phyloP scores from a whole-genome alignment of 2,113 vertebrate genomes.

The Dermatemys mawii region DNA sequence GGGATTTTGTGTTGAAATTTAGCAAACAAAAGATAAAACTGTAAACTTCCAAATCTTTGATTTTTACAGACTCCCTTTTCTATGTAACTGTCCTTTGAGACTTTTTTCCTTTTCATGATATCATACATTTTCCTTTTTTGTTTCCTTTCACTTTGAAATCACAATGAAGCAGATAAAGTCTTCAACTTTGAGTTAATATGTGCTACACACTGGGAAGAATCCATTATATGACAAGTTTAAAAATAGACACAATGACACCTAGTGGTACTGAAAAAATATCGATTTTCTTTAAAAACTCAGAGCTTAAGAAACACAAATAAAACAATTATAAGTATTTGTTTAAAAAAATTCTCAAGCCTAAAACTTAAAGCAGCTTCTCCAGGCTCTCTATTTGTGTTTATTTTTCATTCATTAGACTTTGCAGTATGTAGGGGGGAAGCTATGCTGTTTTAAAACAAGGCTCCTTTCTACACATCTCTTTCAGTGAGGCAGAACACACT shows the following conservation, averaged over 20 bases:
- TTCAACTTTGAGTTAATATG: not conserved
- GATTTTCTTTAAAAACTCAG: not conserved
- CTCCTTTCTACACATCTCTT: not conserved
- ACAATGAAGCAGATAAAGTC: constrained; percentile 37
- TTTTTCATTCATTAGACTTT: not conserved
- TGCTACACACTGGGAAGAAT: not conserved
- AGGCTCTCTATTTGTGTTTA: accelerated
- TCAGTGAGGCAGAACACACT: not conserved
- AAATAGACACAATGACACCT: constrained; percentile 78
- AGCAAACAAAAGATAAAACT: not conserved
- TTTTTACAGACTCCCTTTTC: not conserved
- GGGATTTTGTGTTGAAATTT: not conserved
- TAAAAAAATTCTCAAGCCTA: not conserved
- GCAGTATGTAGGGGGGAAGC: not conserved
- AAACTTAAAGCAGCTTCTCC: not conserved
- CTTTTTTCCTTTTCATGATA: not conserved
- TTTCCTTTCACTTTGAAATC: constrained; percentile 32
- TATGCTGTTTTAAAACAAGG: not conserved
- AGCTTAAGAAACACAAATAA: not conserved
- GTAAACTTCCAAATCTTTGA: not conserved
- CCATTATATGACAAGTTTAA: constrained; percentile 10
- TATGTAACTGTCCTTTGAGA: not conserved
- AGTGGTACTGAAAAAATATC: constrained; percentile 64
- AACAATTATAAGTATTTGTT: not conserved
- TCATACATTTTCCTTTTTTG: not conserved